Evolutionary conservation across 2,888 invertebrate genomes (phyloP).

Genomic region (Globia sparganii): DNA sequence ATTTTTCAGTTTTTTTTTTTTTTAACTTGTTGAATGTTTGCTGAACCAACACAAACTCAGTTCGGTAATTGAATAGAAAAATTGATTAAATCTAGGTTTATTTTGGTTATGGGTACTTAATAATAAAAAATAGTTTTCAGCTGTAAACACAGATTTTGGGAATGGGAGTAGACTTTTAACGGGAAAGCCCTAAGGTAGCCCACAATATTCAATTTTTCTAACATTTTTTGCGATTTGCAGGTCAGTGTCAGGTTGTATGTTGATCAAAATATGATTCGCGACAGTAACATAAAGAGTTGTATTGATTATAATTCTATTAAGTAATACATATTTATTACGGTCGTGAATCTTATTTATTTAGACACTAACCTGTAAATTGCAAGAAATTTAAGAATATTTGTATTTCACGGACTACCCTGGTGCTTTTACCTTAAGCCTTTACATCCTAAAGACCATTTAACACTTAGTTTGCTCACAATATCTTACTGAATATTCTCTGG

Average conservation of each 20-base stretch:
- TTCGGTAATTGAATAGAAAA: slow-evolving; percentile 1
- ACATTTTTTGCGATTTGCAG: too few relatives aligned
- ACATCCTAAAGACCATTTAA: not conserved
- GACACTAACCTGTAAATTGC: too few relatives aligned
- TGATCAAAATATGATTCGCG: too few relatives aligned
- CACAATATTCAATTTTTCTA: too few relatives aligned
- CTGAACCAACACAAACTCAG: slow-evolving; percentile 3
- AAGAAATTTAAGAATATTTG: too few relatives aligned
- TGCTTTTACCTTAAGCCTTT: not conserved
- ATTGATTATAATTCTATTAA: too few relatives aligned
- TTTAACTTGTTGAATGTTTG: not conserved
- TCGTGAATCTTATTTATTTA: too few relatives aligned
- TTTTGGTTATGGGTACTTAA: not conserved
- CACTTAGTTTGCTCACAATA: not conserved
- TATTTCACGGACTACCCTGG: too few relatives aligned
- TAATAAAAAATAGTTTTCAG: not conserved
- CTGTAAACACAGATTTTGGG: not conserved
- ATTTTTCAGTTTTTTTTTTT: slow-evolving; percentile 4
- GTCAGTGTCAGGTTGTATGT: too few relatives aligned
- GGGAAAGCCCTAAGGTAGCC: too few relatives aligned
- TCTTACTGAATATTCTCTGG: not conserved
- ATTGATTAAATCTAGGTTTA: not conserved
- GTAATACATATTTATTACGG: too few relatives aligned
- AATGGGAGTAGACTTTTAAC: not conserved
- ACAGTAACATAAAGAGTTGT: too few relatives aligned